Percentiles rank a stretch among this genome's conserved stretches.
phyloP scores from a whole-genome alignment of 1,140 invertebrate genomes.

The Drosophila pachea region DNA sequence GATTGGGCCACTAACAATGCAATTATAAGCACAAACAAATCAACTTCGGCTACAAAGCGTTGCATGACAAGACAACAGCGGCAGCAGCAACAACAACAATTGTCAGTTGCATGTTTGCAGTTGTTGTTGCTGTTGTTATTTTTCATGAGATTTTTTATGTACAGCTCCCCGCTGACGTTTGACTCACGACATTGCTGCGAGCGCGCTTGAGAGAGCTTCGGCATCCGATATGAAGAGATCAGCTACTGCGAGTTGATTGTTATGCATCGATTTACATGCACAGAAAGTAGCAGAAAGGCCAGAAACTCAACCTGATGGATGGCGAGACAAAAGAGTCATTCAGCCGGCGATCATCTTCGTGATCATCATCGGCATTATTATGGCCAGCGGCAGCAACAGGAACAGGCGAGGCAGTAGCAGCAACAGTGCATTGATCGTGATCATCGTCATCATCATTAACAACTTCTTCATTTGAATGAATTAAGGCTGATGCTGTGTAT shows the following conservation, averaged over 20 bases:
- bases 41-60: slow-evolving; percentile 55
- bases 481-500: slow-evolving; percentile 59
- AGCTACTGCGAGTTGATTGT: slow-evolving; percentile 55
- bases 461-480: slow-evolving; percentile 73
- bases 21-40: slow-evolving; percentile 65
- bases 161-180: slow-evolving; percentile 32
- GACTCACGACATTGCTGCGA: slow-evolving; percentile 29
- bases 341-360: slow-evolving; percentile 33
- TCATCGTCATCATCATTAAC: slow-evolving; percentile 14
- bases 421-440: no score
- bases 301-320: slow-evolving; percentile 33
- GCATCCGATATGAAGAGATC: slow-evolving; percentile 6
- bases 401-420: no score
- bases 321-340: slow-evolving; percentile 59
- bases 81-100: slow-evolving; percentile 39
- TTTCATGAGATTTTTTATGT: slow-evolving; percentile 31
- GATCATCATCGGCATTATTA: slow-evolving; percentile 30
- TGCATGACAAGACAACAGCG: slow-evolving; percentile 57
- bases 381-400: no score
- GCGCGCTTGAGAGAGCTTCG: slow-evolving; percentile 2
- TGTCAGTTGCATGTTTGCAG: slow-evolving; percentile 63
- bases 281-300: slow-evolving; percentile 45
- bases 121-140: no score
- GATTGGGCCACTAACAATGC: slow-evolving; percentile 41
- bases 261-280: slow-evolving; percentile 66